These are phyloP conservation scores for Halocaridina rubra DNA, from an alignment of 2,888 invertebrate genomes.

Conservation along the genomic window DNA sequence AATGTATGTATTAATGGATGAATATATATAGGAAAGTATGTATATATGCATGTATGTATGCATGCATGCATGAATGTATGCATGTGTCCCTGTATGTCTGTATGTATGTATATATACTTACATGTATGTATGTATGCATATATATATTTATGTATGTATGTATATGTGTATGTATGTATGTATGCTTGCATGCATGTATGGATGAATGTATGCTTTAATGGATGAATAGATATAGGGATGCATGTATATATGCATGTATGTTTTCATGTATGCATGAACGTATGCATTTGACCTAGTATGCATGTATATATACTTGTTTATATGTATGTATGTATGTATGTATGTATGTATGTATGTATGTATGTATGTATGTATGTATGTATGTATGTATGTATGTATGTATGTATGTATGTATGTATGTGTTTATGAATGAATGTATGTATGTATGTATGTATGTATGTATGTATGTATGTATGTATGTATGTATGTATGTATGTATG, in stretches of 20 bases:
- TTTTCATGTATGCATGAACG: no score
- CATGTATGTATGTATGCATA: no score
- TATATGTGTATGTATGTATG: neutral
- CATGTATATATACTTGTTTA: neutral
- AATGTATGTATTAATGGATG: no score
- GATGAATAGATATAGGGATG: no score
- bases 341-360: neutral
- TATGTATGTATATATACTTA: no score
- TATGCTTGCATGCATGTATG: neutral
- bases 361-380: constrained; percentile 3
- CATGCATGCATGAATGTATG: neutral
- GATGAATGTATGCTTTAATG: no score
- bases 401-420: constrained; percentile 19
- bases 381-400: neutral
- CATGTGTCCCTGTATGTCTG: neutral
- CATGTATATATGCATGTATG: no score
- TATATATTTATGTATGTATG: no score
- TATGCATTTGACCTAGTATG: no score
- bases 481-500: neutral
- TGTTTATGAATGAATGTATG: no score
- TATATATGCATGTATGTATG: no score
- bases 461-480: neutral
- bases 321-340: neutral
- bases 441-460: neutral
- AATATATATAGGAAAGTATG: no score